Evolutionary conservation across 2,888 invertebrate genomes (phyloP).

Genomic region (Campaea margaritaria): DNA sequence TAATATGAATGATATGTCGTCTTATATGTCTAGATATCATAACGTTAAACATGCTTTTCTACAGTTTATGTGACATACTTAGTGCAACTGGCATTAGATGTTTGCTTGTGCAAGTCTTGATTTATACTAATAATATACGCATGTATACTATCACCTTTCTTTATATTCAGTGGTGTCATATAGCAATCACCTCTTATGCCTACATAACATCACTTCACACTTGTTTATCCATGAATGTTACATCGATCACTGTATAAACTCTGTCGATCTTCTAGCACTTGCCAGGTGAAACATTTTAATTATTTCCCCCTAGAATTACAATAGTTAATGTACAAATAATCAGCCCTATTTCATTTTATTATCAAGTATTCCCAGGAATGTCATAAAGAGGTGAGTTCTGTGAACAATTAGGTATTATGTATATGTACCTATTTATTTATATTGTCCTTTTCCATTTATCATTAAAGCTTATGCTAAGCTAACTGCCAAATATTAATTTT

Average conservation of each 20-base stretch:
- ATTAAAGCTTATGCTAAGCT: constrained; percentile 53
- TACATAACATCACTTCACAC: constrained; percentile 71
- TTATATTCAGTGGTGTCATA: constrained; percentile 30
- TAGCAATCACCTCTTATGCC: constrained; percentile 79
- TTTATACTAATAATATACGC: constrained; percentile 64
- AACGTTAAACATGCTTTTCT: constrained; percentile 19
- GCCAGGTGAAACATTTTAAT: constrained; percentile 86
- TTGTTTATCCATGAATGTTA: constrained; percentile 76
- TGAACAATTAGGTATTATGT: constrained; percentile 46
- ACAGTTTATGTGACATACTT: constrained; percentile 27
- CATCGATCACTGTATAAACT: constrained; percentile 63
- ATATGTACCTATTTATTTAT: constrained; percentile 18
- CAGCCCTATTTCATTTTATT: constrained; percentile 40
- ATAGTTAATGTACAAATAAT: constrained; percentile 29
- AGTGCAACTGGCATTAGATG: constrained; percentile 47
- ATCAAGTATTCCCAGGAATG: constrained; percentile 56
- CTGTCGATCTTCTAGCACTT: constrained; percentile 86
- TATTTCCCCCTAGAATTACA: constrained; percentile 40
- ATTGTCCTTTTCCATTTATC: constrained; percentile 21
- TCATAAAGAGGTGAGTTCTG: constrained; percentile 81
- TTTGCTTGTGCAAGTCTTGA: constrained; percentile 69
- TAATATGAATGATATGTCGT: constrained; percentile 10
- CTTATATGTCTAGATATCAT: constrained; percentile 9
- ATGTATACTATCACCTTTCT: constrained; percentile 57
- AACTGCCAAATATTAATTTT: constrained; percentile 33